Conservation (phyloP, 2,888 invertebrate genomes). For the Liposcelis brunnea region DNA sequence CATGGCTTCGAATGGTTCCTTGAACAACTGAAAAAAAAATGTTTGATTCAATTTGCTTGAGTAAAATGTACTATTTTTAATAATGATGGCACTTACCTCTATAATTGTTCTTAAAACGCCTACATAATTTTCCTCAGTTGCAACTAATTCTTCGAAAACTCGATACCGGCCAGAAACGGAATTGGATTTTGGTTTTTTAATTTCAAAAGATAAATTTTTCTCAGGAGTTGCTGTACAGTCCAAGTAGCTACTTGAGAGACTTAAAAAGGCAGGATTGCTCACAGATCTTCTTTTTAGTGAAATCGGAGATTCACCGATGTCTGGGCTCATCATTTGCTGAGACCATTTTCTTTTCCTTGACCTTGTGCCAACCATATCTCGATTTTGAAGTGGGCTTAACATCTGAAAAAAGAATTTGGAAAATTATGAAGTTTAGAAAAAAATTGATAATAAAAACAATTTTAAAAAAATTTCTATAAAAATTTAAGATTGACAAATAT, state of each 20-base stretch:
- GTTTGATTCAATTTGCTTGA: too few relatives aligned
- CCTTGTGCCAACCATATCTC: slow-evolving; percentile 24
- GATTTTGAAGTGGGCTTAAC: too few relatives aligned
- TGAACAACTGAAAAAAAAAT: slow-evolving; percentile 56
- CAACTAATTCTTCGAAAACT: slow-evolving; percentile 58
- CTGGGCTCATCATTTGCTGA: slow-evolving; percentile 23
- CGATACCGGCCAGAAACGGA: too few relatives aligned
- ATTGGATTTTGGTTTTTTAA: too few relatives aligned
- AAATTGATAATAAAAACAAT: too few relatives aligned
- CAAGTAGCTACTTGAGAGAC: slow-evolving; percentile 72
- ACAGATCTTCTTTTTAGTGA: slow-evolving; percentile 57
- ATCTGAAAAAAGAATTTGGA: too few relatives aligned
- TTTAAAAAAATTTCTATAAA: too few relatives aligned
- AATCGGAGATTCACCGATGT: slow-evolving; percentile 26
- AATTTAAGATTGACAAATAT: too few relatives aligned
- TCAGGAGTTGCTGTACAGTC: slow-evolving; percentile 77
- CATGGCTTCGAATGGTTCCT: slow-evolving; percentile 78
- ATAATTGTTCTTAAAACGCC: slow-evolving; percentile 85
- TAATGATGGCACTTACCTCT: slow-evolving; percentile 37
- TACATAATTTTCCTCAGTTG: slow-evolving; percentile 96
- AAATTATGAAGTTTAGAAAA: too few relatives aligned
- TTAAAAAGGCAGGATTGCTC: slow-evolving; percentile 69
- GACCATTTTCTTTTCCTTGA: slow-evolving; percentile 15
- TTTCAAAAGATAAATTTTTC: slow-evolving; percentile 19
- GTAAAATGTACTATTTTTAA: too few relatives aligned